Evolutionary conservation across 2,797 vertebrate genomes (phyloP).

Genomic region (Leuciscus waleckii): DNA sequence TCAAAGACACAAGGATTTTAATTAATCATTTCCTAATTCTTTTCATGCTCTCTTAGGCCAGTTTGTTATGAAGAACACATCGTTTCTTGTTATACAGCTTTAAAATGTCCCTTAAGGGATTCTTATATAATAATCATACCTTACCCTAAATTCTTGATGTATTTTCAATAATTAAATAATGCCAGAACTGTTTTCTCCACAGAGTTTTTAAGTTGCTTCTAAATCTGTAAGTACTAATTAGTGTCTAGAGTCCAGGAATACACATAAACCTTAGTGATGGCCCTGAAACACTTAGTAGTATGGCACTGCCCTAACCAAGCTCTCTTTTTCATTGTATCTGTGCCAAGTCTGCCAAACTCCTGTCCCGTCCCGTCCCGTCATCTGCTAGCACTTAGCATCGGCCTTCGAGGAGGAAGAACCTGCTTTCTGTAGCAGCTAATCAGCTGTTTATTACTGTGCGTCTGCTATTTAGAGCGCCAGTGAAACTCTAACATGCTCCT

Average conservation of each 20-base stretch:
- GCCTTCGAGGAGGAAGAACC: constrained; percentile 60
- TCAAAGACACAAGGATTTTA: too few species aligned
- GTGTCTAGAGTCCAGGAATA: constrained; percentile 17
- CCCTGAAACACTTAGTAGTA: background rate
- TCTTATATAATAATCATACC: too few species aligned
- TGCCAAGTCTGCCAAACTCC: constrained; percentile 5
- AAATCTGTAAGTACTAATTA: constrained; percentile 22
- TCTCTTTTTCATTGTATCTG: constrained; percentile 4
- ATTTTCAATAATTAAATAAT: too few species aligned
- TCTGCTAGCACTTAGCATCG: constrained; percentile 61
- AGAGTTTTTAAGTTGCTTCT: background rate
- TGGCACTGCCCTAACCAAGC: constrained; percentile 26
- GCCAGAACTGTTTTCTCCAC: background rate
- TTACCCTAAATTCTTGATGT: too few species aligned
- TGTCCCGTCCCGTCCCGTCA: constrained; percentile 41
- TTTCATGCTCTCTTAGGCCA: too few species aligned
- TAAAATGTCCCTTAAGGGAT: too few species aligned
- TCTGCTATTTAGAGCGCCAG: constrained; percentile 72
- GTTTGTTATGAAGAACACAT: too few species aligned
- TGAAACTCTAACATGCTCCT: constrained; percentile 70
- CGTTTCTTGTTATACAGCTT: too few species aligned
- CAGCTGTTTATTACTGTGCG: constrained; percentile 73
- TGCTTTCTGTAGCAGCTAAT: constrained; percentile 62
- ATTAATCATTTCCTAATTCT: too few species aligned
- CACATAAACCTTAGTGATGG: background rate